Conservation (phyloP, 2,797 vertebrate species). For the Parotocinclus haroldoi region DNA sequence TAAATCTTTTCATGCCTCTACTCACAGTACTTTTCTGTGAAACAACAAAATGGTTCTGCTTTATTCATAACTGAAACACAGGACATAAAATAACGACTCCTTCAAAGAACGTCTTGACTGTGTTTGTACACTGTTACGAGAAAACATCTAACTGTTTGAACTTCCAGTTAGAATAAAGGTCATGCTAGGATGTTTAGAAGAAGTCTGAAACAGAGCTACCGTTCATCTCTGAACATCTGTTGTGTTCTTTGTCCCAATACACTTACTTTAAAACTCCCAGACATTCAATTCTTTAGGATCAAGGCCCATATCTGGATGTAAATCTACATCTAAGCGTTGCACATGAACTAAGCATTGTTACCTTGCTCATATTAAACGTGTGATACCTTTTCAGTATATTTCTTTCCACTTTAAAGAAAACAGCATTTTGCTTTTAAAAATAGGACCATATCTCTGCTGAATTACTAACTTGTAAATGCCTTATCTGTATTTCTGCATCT, state of each 20-base stretch:
- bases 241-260: conserved; percentile 51
- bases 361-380: too few relatives aligned
- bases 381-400: not conserved
- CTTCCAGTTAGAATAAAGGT: conserved; percentile 69
- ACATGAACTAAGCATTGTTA: not conserved
- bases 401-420: not conserved
- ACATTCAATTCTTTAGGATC: conserved; percentile 50
- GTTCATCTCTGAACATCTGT: conserved; percentile 57
- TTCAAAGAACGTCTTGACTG: not conserved
- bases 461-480: not conserved
- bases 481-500: not conserved
- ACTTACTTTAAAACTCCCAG: conserved; percentile 44
- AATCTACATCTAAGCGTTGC: conserved; percentile 9
- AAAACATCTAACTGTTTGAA: conserved; percentile 52
- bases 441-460: not conserved
- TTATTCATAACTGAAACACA: not conserved
- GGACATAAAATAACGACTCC: not conserved
- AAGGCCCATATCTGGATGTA: conserved; percentile 18
- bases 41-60: too few relatives aligned
- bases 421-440: not conserved
- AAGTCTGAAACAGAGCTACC: conserved; percentile 57
- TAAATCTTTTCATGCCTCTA: too few relatives aligned
- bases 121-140: conserved; percentile 9
- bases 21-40: too few relatives aligned
- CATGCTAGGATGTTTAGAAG: conserved; percentile 63